These are phyloP conservation scores for Lepidurus packardi DNA, from an alignment of 1,140 invertebrate species.

Conservation along the genomic window DNA sequence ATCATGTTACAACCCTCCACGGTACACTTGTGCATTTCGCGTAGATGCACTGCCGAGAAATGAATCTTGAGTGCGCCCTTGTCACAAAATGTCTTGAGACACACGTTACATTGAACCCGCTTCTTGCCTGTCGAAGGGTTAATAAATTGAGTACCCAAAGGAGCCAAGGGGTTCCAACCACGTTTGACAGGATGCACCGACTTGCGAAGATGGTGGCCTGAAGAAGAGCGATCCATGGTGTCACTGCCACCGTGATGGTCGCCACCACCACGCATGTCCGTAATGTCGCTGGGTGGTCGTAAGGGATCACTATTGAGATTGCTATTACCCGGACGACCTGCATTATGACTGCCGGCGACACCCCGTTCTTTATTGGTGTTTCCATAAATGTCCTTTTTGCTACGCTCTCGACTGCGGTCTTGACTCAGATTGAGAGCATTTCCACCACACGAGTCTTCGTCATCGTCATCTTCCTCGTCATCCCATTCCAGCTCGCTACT, in stretches of 20 bases:
- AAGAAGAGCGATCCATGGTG: conserved; percentile 44
- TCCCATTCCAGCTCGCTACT: conserved; percentile 35
- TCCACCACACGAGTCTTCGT: conserved; percentile 39
- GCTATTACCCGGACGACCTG: conserved; percentile 39
- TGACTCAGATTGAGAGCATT: conserved; percentile 63
- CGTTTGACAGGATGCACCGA: conserved; percentile 81
- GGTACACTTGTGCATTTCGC: conserved; percentile 99
- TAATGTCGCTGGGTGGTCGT: conserved; percentile 43
- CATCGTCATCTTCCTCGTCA: conserved; percentile 32
- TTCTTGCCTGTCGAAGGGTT: conserved; percentile 91
- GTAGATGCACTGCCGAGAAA: conserved; percentile 95
- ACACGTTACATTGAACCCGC: conserved; percentile 95
- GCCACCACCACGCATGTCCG: conserved; percentile 37
- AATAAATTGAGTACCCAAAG: conserved; percentile 76
- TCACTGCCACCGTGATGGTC: conserved; percentile 38
- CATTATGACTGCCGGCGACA: not conserved
- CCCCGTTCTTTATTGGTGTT: not conserved
- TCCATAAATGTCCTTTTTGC: conserved; percentile 1
- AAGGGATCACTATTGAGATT: conserved; percentile 35
- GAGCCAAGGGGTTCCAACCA: conserved; percentile 82
- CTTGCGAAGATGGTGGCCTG: conserved; percentile 56
- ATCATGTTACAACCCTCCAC: conserved; percentile 99
- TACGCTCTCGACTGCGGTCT: conserved; percentile 37
- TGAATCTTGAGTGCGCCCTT: conserved; percentile 99
- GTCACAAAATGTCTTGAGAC: conserved; percentile 98